These are phyloP conservation scores for Zaprionus vittiger DNA, from an alignment of 1,140 invertebrate genomes.

Conservation along the genomic window DNA sequence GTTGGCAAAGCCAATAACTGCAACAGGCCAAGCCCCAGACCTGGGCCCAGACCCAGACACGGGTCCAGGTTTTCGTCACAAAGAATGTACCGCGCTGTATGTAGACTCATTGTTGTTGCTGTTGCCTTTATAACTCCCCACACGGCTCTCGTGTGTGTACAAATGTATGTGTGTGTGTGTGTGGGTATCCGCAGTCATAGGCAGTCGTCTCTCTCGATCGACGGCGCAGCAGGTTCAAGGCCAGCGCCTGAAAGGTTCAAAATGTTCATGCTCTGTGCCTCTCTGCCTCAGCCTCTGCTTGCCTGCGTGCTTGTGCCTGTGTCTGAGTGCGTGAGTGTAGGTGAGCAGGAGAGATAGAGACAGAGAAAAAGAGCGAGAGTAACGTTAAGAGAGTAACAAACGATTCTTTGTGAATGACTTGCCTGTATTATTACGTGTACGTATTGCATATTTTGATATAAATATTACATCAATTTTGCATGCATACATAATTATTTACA, in stretches of 20 bases:
- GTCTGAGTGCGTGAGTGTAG: conserved; percentile 16
- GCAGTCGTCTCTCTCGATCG: conserved; percentile 40
- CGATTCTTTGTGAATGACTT: conserved; percentile 10
- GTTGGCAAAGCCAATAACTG: conserved; percentile 22
- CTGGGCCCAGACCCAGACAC: not conserved
- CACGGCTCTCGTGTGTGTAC: conserved; percentile 22
- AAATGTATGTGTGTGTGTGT: conserved; percentile 29
- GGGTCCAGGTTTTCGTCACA: conserved; percentile 13
- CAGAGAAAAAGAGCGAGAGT: conserved; percentile 22
- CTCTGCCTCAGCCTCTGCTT: conserved; percentile 9
- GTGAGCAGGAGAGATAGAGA: not conserved
- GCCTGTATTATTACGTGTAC: not conserved
- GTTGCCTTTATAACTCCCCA: conserved; percentile 58
- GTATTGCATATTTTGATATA: not conserved
- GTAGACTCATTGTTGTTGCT: conserved; percentile 25
- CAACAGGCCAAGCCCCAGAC: conserved; percentile 13
- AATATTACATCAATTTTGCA: not conserved
- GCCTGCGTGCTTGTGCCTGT: not conserved
- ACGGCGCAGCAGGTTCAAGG: conserved; percentile 69
- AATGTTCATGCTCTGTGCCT: conserved; percentile 46
- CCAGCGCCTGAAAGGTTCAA: conserved; percentile 77
- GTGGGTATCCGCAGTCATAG: conserved; percentile 44
- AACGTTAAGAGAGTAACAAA: conserved; percentile 12
- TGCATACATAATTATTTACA: conserved; percentile 6
- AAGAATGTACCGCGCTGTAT: conserved; percentile 28